Conservation (phyloP, 2,113 vertebrate genomes). For the Corythornis madagascariensis region DNA sequence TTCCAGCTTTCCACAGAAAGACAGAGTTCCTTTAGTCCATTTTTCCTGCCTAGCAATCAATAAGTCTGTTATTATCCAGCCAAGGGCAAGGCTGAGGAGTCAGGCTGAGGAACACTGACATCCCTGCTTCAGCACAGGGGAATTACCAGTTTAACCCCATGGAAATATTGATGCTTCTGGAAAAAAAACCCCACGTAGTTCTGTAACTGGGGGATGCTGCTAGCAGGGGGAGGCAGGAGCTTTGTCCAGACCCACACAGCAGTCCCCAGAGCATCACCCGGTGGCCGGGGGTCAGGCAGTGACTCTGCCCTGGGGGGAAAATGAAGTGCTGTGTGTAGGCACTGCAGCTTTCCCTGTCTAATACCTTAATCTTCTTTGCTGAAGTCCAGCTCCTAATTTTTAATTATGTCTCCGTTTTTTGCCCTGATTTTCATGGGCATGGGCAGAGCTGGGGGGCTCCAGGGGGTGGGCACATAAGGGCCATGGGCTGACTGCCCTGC, state of each 20-base stretch:
- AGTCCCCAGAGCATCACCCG: not conserved
- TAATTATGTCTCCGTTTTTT: slow-evolving; percentile 6
- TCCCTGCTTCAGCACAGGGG: not conserved
- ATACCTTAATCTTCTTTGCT: slow-evolving; percentile 66
- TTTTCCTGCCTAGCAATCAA: not conserved
- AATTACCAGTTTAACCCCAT: not conserved
- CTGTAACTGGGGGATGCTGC: not conserved
- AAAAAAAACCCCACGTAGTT: not conserved
- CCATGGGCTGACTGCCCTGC: too few relatives aligned
- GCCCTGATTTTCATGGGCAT: not conserved
- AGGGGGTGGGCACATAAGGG: too few relatives aligned
- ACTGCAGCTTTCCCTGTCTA: not conserved
- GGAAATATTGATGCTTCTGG: not conserved
- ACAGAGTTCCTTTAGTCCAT: not conserved
- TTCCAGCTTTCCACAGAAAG: not conserved
- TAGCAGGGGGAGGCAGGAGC: not conserved
- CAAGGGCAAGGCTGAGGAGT: not conserved
- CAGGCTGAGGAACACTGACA: not conserved
- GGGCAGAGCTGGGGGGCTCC: too few relatives aligned
- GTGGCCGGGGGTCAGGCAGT: not conserved
- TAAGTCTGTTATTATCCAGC: not conserved
- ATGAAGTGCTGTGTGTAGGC: not conserved
- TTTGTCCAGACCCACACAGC: not conserved
- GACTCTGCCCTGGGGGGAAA: not conserved
- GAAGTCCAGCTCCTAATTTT: slow-evolving; percentile 24